Evolutionary conservation across 2,888 invertebrate genomes (phyloP).

Genomic region (Epicampocera succincta): DNA sequence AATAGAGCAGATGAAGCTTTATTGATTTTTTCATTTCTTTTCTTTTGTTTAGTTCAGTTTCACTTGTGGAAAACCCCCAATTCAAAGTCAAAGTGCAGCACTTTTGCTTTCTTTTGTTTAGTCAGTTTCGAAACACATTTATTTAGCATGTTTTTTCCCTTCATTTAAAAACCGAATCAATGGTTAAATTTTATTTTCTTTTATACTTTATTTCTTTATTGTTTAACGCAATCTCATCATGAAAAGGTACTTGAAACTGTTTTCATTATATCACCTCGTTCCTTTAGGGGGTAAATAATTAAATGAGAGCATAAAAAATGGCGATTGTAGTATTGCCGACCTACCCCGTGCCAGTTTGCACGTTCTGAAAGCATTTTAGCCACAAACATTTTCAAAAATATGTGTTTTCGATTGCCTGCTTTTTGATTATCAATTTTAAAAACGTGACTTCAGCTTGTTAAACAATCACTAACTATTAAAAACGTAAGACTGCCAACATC

Average conservation of each 20-base stretch:
- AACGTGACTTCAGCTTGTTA: conserved; percentile 68
- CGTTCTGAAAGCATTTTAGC: conserved; percentile 57
- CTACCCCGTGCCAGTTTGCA: conserved; percentile 18
- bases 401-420: conserved; percentile 21
- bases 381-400: conserved; percentile 37
- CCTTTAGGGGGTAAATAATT: conserved; percentile 28
- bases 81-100: conserved; percentile 68
- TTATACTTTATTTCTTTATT: conserved; percentile 27
- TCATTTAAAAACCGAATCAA: conserved; percentile 34
- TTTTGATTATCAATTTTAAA: conserved; percentile 62
- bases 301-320: background rate
- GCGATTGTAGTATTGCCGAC: background rate
- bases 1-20: conserved; percentile 17
- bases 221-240: conserved; percentile 28
- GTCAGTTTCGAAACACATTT: background rate
- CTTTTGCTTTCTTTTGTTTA: conserved; percentile 66
- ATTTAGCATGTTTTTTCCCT: background rate
- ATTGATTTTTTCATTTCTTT: conserved; percentile 55
- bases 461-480: conserved; percentile 48
- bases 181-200: conserved; percentile 51
- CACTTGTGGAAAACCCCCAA: conserved; percentile 34
- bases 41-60: conserved; percentile 25
- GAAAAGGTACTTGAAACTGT: conserved; percentile 61
- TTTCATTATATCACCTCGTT: conserved; percentile 34
- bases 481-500: background rate